A percentile compares a stretch with the other conserved stretches of the same genome.
Evolutionary conservation across 2,888 invertebrate species (phyloP).

Genomic region (Philereme transversata): DNA sequence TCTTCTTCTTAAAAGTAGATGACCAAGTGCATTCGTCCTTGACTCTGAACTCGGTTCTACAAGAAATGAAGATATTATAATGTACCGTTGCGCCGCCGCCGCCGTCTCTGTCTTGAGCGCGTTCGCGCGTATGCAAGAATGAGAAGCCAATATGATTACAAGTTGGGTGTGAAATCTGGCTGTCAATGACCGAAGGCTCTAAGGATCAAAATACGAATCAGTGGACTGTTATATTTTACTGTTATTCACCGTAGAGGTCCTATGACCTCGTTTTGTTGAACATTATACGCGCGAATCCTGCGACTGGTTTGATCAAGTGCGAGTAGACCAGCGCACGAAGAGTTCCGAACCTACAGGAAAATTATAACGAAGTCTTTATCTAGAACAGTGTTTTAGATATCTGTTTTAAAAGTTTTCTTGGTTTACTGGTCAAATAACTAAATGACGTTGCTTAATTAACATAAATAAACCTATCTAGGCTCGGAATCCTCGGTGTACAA

Average conservation of each 20-base stretch:
- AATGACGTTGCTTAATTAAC: too few relatives aligned
- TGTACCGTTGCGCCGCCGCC: slow-evolving; percentile 69
- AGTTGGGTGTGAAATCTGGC: slow-evolving; percentile 63
- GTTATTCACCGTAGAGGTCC: slow-evolving; percentile 24
- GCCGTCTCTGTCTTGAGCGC: slow-evolving; percentile 49
- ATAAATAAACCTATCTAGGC: too few relatives aligned
- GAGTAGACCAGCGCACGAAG: too few relatives aligned
- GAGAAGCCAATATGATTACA: slow-evolving; percentile 55
- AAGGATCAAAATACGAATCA: slow-evolving; percentile 69
- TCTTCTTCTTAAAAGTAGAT: slow-evolving; percentile 53
- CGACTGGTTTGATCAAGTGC: too few relatives aligned
- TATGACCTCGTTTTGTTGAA: slow-evolving; percentile 13
- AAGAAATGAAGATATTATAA: slow-evolving; percentile 53
- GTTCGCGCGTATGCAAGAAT: slow-evolving; percentile 40
- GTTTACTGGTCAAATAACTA: too few relatives aligned
- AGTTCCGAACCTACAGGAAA: too few relatives aligned
- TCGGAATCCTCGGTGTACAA: too few relatives aligned
- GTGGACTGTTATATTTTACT: slow-evolving; percentile 54
- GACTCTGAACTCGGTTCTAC: slow-evolving; percentile 64
- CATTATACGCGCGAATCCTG: too few relatives aligned
- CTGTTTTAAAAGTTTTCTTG: too few relatives aligned
- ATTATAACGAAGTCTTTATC: too few relatives aligned
- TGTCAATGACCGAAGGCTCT: slow-evolving; percentile 76
- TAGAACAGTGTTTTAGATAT: too few relatives aligned
- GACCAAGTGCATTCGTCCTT: slow-evolving; percentile 74